Evolutionary conservation across 2,113 vertebrate species (phyloP).

Genomic region (Rhinopomastus cyanomelas): DNA sequence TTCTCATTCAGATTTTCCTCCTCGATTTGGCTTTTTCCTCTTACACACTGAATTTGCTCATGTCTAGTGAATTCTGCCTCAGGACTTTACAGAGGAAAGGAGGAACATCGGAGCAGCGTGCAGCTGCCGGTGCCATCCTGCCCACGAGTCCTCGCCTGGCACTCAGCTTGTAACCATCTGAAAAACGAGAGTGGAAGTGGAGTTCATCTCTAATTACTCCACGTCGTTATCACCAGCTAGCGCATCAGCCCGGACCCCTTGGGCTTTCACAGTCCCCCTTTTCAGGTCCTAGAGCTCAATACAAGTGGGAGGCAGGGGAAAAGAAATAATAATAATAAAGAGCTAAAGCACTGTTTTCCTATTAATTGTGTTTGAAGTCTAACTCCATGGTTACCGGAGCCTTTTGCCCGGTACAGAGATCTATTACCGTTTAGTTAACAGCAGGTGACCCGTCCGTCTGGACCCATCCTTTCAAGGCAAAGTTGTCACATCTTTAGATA

Average conservation of each 20-base stretch:
- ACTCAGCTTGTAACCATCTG: conserved; percentile 28
- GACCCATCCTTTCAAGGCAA: conserved; percentile 3
- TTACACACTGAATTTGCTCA: conserved; percentile 35
- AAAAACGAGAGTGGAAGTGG: conserved; percentile 51
- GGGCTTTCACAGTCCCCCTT: conserved; percentile 31
- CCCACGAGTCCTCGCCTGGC: not conserved
- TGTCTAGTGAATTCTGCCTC: conserved; percentile 61
- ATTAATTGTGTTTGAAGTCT: conserved; percentile 36
- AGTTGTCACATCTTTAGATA: not conserved
- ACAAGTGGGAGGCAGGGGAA: conserved; percentile 1
- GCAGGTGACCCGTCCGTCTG: conserved; percentile 16
- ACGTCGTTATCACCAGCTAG: conserved; percentile 26
- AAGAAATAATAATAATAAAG: not conserved
- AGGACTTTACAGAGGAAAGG: conserved; percentile 20
- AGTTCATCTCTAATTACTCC: conserved; percentile 55
- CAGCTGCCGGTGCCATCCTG: conserved; percentile 56
- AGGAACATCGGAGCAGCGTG: not conserved
- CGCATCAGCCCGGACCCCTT: conserved; percentile 7
- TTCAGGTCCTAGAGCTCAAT: not conserved
- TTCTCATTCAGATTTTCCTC: conserved; percentile 57
- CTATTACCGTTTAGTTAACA: not conserved
- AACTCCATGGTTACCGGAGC: not conserved
- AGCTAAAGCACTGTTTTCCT: not conserved
- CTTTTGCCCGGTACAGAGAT: not conserved
- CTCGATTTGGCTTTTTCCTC: conserved; percentile 37